Base-by-base conservation (phyloP, 2,888 invertebrate species). In the Troilus luridus region DNA sequence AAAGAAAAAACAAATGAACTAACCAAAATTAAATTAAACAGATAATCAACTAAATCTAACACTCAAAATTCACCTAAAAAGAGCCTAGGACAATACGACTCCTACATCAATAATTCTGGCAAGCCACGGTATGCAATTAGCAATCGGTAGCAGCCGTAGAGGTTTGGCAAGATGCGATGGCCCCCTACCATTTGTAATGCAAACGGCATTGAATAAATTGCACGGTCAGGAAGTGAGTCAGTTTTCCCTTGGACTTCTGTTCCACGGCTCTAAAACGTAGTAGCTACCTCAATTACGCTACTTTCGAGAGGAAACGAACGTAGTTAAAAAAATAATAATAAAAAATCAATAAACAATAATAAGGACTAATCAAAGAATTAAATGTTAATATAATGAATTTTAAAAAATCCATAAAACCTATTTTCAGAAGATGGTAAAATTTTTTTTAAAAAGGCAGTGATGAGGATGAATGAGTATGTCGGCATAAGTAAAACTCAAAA, bases 151-250 rank as follows among this genome's bases (percentile, higher is more conserved):
- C 11, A 85, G 17, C n/a, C 56, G 85, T n/a, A 21, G 56, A 85
- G 85, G 85, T 85, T 85, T 58, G 56, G 85, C 85, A 85, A 85
- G 85, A n/a, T n/a, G 21, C 11, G 19, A 21, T 81, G 85, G 56
- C n/a, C 85, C 6, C 85, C 41, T 56, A 85, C 56, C 85, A 56
- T n/a, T 85, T 85, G 85, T 85, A 85, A 85, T 85, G 85, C 85
- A 85, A 85, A 85, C 85, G 85, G 56, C 85, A 85, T 85, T 85
- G 85, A 85, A 85, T 58, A 56, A 85, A 85, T 85, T 85, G 85
- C 54, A 85, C n/a, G 11, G 85, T 85, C 85, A 58, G 85, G 85
- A 85, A 56, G 85, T 85, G 85, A 85, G 85, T 85, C 85, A 85
- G 85, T 85, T 58, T n/a, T 54, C 56, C 85, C 56, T 85, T 85